Percentiles rank a stretch among this genome's conserved stretches.
These are phyloP conservation scores for Thereuonema tuberculata DNA, from an alignment of 1,140 invertebrate genomes.

Conservation along the genomic window DNA sequence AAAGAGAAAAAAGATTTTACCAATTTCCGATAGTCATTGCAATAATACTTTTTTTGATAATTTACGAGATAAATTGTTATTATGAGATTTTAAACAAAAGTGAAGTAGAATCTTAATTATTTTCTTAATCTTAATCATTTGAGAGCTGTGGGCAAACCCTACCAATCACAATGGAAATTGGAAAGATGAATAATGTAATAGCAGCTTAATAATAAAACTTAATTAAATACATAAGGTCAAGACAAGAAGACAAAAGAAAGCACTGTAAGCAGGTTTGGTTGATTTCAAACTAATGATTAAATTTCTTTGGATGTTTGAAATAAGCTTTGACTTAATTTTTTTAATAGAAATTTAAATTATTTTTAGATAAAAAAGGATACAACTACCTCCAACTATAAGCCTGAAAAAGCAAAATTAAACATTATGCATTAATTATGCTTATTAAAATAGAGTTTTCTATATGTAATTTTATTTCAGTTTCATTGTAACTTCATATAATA, in stretches of 20 bases:
- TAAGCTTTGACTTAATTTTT: background rate
- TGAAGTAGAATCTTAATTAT: too few species aligned
- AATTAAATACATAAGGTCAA: background rate
- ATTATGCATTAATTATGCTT: background rate
- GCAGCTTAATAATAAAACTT: background rate
- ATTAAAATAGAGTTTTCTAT: background rate
- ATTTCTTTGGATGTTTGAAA: background rate
- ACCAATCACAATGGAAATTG: too few species aligned
- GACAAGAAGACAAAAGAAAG: background rate
- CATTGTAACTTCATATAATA: too few species aligned
- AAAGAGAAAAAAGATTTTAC: too few species aligned
- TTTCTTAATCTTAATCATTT: too few species aligned
- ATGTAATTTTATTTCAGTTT: background rate
- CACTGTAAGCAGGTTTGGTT: background rate
- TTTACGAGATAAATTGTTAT: too few species aligned
- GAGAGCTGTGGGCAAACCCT: too few species aligned
- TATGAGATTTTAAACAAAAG: too few species aligned
- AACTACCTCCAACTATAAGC: conserved; percentile 30
- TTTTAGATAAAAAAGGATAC: conserved; percentile 26
- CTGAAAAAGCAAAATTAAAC: conserved; percentile 22
- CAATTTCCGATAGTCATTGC: too few species aligned
- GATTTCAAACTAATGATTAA: background rate
- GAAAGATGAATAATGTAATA: too few species aligned
- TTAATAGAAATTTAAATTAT: background rate
- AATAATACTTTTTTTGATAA: too few species aligned